These are phyloP conservation scores for Macropodus opercularis DNA, from an alignment of 2,797 vertebrate genomes.

Conservation along the genomic window DNA sequence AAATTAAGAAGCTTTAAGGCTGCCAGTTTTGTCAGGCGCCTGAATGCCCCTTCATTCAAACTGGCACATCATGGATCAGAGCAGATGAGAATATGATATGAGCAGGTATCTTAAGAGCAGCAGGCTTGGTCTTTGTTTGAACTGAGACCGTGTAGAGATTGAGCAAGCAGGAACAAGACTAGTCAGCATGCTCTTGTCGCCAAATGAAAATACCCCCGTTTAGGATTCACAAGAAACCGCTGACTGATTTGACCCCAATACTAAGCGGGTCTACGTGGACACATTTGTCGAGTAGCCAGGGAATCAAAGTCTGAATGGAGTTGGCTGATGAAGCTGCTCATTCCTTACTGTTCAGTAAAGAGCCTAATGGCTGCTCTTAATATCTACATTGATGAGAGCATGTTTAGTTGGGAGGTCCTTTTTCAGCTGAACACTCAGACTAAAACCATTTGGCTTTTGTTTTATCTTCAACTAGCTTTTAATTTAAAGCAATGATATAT, in stretches of 20 bases:
- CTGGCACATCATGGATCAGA: constrained; percentile 74
- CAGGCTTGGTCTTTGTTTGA: constrained; percentile 40
- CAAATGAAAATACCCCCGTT: constrained; percentile 37
- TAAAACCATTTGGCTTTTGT: constrained; percentile 59
- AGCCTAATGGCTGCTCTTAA: constrained; percentile 43
- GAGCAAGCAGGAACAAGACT: constrained; percentile 23
- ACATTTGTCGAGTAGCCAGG: constrained; percentile 17
- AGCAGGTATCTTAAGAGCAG: constrained; percentile 58
- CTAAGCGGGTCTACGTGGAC: constrained; percentile 7
- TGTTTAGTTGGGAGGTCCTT: constrained; percentile 7
- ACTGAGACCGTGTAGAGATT: constrained; percentile 20
- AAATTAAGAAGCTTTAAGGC: constrained; percentile 85
- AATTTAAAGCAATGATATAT: constrained; percentile 61
- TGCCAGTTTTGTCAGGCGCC: constrained; percentile 76
- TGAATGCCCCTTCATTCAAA: constrained; percentile 76
- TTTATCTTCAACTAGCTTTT: constrained; percentile 58
- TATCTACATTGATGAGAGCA: constrained; percentile 6
- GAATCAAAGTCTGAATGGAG: constrained; percentile 21
- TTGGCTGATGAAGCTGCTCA: constrained; percentile 36
- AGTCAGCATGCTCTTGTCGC: constrained; percentile 38
- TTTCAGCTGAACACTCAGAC: constrained; percentile 29
- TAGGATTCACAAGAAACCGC: constrained; percentile 36
- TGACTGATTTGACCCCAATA: constrained; percentile 10
- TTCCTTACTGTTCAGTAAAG: constrained; percentile 20
- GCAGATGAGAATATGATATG: constrained; percentile 50